Conservation (phyloP, 2,113 vertebrate species). For the Halichoeres trimaculatus region DNA sequence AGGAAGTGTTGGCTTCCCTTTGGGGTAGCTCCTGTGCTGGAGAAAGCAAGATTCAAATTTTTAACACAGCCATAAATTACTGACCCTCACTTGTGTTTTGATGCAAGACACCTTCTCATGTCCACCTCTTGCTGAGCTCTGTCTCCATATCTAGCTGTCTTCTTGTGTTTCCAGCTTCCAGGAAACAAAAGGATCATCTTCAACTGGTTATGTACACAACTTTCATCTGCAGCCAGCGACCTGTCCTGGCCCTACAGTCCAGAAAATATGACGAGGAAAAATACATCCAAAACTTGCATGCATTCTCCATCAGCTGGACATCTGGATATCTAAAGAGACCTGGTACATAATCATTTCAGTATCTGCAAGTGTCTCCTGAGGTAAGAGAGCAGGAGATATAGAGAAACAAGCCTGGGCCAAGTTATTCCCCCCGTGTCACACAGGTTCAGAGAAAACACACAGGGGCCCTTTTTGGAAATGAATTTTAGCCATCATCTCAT, state of each 20-base stretch:
- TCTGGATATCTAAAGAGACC: conserved; percentile 63
- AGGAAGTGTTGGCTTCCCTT: no score
- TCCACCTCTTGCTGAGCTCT: conserved; percentile 29
- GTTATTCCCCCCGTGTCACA: conserved; percentile 32
- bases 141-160: conserved; percentile 34
- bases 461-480: conserved; percentile 59
- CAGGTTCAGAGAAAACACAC: conserved; percentile 48
- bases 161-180: conserved; percentile 28
- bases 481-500: conserved; percentile 69
- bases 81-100: conserved; percentile 2
- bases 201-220: conserved; percentile 37
- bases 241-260: conserved; percentile 33
- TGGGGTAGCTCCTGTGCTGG: no score
- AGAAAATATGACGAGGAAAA: conserved; percentile 49
- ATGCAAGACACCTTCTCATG: not conserved
- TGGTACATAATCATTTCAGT: conserved; percentile 55
- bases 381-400: conserved; percentile 32
- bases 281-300: conserved; percentile 23
- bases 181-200: conserved; percentile 40
- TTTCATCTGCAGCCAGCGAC: conserved; percentile 72
- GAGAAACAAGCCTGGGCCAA: conserved; percentile 11
- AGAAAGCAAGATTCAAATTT: no score
- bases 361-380: conserved; percentile 47
- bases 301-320: conserved; percentile 53
- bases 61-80: no score